phyloP scores from a whole-genome alignment of 2,888 invertebrate species.

The Pollenia angustigena region DNA sequence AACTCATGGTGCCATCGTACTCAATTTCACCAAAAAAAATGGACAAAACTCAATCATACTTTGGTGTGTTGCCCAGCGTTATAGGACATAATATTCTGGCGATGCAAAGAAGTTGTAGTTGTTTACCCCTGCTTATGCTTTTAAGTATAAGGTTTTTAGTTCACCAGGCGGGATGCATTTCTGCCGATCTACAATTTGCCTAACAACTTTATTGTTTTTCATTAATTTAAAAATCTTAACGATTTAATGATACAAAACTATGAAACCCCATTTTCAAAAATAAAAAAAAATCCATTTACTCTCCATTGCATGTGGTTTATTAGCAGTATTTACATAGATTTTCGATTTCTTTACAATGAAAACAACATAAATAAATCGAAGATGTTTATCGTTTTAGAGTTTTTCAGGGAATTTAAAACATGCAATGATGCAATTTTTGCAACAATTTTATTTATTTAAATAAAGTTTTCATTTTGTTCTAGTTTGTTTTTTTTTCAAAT shows the following conservation, averaged over 20 bases:
- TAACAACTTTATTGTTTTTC: too few relatives aligned
- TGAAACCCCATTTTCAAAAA: not conserved
- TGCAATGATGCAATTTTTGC: slow-evolving; percentile 35
- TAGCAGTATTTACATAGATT: slow-evolving; percentile 49
- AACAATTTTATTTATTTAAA: slow-evolving; percentile 42
- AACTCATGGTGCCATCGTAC: too few relatives aligned
- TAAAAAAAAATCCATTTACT: not conserved
- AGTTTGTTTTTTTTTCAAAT: not conserved
- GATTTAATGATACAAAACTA: not conserved
- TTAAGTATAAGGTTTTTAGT: too few relatives aligned
- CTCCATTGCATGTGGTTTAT: slow-evolving; percentile 59
- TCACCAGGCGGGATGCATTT: too few relatives aligned
- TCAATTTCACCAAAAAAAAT: too few relatives aligned
- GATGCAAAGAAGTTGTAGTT: too few relatives aligned
- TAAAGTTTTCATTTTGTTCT: slow-evolving; percentile 39
- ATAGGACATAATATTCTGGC: too few relatives aligned
- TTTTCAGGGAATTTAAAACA: slow-evolving; percentile 55
- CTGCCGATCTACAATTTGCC: too few relatives aligned
- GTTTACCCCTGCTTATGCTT: too few relatives aligned
- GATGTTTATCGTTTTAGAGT: slow-evolving; percentile 29
- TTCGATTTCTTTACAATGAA: slow-evolving; percentile 47
- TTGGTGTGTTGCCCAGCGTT: too few relatives aligned
- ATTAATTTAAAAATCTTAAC: not conserved
- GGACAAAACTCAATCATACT: too few relatives aligned
- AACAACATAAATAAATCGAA: slow-evolving; percentile 54